These are phyloP conservation scores for Eristalis arbustorum DNA, from an alignment of 2,888 invertebrate genomes.

Conservation along the genomic window DNA sequence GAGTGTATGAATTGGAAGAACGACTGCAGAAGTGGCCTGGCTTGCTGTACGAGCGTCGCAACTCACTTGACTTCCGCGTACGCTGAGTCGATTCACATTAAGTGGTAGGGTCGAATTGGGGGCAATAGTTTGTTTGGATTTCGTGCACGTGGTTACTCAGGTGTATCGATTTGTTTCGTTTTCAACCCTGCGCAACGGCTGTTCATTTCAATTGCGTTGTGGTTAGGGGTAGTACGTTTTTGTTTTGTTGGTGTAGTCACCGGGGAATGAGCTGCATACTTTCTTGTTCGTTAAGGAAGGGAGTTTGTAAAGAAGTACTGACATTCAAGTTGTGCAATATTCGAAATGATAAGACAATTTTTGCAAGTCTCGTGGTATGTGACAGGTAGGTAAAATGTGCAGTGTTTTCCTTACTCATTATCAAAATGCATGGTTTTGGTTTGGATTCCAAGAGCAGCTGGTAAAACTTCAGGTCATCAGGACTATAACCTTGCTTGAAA, in stretches of 20 bases:
- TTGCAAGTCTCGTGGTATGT: no score
- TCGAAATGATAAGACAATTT: no score
- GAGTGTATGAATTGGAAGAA: background rate
- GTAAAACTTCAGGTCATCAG: no score
- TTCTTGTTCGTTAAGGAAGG: background rate
- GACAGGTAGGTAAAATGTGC: no score
- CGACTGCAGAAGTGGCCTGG: background rate
- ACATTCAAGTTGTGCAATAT: no score
- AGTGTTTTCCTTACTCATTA: no score
- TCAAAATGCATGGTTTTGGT: no score
- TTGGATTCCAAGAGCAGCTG: no score
- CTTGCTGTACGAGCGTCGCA: background rate
- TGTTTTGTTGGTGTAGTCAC: background rate
- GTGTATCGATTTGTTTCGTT: conserved; percentile 43
- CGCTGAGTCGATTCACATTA: conserved; percentile 2
- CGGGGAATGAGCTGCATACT: background rate
- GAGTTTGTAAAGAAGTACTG: background rate
- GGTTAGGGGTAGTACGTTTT: background rate
- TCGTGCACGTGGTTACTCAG: conserved; percentile 46
- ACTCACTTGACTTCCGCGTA: background rate
- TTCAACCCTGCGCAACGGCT: background rate
- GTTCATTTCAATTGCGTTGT: background rate
- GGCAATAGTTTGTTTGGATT: background rate
- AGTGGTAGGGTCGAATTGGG: background rate
- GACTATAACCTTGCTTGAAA: no score